phyloP scores from a whole-genome alignment of 2,797 vertebrate species.

The Sebastes vulpes region DNA sequence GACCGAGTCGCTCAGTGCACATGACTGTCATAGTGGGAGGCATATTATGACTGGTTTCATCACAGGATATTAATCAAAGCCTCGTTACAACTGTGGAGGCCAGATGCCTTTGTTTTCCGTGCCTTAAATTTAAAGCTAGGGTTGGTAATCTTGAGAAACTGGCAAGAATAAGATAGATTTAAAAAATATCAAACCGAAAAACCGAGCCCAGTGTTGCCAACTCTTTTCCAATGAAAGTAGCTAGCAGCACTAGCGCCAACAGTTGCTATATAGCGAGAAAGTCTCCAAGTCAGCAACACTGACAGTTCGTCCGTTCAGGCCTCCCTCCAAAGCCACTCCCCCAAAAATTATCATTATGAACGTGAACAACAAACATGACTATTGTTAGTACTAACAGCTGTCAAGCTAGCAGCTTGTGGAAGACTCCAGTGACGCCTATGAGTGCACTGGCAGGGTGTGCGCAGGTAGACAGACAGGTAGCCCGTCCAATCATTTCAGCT shows the following conservation, averaged over 20 bases:
- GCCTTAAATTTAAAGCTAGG: not conserved
- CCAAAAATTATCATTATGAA: no score
- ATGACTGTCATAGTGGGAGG: not conserved
- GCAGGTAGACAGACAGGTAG: no score
- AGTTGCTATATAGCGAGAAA: no score
- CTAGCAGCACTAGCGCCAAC: not conserved
- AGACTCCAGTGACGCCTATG: no score
- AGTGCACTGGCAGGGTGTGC: no score
- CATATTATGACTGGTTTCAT: not conserved
- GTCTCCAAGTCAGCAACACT: no score
- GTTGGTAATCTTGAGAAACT: not conserved
- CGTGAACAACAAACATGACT: no score
- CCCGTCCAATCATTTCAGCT: no score
- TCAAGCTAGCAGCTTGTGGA: no score
- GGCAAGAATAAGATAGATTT: not conserved
- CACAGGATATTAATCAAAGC: slow-evolving; percentile 31
- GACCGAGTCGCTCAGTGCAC: not conserved
- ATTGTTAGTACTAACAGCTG: no score
- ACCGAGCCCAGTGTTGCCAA: not conserved
- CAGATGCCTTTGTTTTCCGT: not conserved
- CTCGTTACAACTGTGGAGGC: not conserved
- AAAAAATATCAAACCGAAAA: not conserved
- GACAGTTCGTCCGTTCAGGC: not conserved
- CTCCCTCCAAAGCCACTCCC: not conserved
- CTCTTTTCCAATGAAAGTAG: not conserved